Evolutionary conservation across 2,888 invertebrate species (phyloP).

Genomic region (Diarsia mendica): DNA sequence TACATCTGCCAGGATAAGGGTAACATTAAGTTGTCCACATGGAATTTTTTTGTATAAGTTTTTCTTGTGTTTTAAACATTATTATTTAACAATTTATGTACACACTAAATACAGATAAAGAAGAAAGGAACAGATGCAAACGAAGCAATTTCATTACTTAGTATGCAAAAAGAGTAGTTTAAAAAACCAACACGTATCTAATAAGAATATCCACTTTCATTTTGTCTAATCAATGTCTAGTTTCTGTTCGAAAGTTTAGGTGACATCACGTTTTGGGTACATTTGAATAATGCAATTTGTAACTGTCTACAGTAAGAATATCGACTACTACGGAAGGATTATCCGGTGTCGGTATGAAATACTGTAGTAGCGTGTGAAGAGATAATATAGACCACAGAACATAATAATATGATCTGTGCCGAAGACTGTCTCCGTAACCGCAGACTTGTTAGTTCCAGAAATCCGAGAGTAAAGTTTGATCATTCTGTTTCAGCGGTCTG

Average conservation of each 20-base stretch:
- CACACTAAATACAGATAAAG: too few relatives aligned
- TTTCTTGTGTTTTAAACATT: not conserved
- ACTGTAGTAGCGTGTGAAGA: not conserved
- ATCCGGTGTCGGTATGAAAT: not conserved
- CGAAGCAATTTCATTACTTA: not conserved
- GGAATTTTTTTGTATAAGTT: too few relatives aligned
- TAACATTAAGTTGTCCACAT: not conserved
- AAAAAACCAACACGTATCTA: not conserved
- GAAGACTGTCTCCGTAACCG: not conserved
- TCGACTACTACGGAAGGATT: not conserved
- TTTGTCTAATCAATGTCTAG: constrained; percentile 12
- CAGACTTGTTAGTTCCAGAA: not conserved
- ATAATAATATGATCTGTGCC: not conserved
- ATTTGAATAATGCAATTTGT: not conserved
- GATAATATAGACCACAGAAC: not conserved
- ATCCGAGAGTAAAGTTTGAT: not conserved
- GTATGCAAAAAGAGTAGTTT: not conserved
- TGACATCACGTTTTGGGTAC: not conserved
- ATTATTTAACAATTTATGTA: too few relatives aligned
- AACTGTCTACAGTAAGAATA: not conserved
- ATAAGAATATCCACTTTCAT: constrained; percentile 15
- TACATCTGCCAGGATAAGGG: not conserved
- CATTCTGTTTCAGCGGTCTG: constrained; percentile 91
- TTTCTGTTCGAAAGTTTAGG: not conserved
- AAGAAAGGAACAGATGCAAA: not conserved